Base-by-base conservation (phyloP, 2,888 invertebrate genomes). In the Rhagium mordax region DNA sequence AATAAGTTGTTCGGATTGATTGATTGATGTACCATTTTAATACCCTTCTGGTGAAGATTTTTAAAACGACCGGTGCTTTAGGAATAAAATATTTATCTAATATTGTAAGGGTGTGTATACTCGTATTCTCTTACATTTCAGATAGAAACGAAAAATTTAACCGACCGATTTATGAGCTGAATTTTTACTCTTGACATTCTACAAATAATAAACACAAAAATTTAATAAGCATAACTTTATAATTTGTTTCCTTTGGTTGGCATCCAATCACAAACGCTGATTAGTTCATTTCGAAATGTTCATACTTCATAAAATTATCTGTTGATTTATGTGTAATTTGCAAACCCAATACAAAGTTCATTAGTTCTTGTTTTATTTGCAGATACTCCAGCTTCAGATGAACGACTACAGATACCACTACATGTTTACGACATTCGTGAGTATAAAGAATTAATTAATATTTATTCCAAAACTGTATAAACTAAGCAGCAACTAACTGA, bases 331-430 rank as follows among this genome's bases (percentile, higher is more conserved):
- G 13, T 41, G 41, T 51, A 51, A 51, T 51, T 51, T 51, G 55
- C 55, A 24, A 21, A 47, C 13, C 13, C 47, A 5, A 21, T 24
- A 53, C 13, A 41, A 55, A 41, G 13, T 10, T 41, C 15, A 41
- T 64, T 64, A 24, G 6, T 16, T 18, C 10, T 15, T 65, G 13
- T 72, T 73, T 80, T 72, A 81, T 77, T 91, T 92, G 47, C 92
- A 98, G 98, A 96, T 98, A 80, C 89, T 97, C 15, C 96, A 97
- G 85, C 90, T 98, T 8, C 97, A 97, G 88, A 98, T 98, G 98
- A 97, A 98, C 86, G 97, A 97, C 85, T 96, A 96, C 87, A 91
- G 96, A 83, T 98, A 97, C 85, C 98, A 98, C 87, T 98, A 97
- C 86, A 94, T 98, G 90, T 98, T 98, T 85, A 97, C 97, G 15